Conservation (phyloP, 1,140 invertebrate species). For the Drosophila orena region DNA sequence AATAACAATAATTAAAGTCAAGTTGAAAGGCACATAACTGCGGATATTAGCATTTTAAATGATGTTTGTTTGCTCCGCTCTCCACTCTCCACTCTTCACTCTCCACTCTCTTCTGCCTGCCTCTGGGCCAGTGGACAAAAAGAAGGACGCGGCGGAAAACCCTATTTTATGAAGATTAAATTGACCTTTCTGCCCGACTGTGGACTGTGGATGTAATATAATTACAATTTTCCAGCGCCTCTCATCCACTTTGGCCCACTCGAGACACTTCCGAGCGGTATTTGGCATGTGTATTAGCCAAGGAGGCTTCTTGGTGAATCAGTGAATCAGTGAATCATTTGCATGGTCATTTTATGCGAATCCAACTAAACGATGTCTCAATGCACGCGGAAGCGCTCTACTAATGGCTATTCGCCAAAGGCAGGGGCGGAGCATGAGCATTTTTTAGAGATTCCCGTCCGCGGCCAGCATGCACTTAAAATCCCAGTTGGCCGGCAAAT, state of each 20-base stretch:
- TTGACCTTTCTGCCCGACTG: conserved; percentile 62
- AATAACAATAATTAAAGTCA: conserved; percentile 84
- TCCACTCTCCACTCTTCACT: neutral
- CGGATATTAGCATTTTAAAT: conserved; percentile 84
- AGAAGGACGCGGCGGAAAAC: conserved; percentile 5
- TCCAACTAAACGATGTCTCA: conserved; percentile 17
- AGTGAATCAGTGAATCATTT: conserved; percentile 18
- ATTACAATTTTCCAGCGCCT: neutral
- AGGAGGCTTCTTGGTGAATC: neutral
- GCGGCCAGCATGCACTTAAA: conserved; percentile 54
- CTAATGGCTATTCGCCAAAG: conserved; percentile 46
- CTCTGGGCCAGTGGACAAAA: neutral
- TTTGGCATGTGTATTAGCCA: neutral
- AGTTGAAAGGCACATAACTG: conserved; percentile 83
- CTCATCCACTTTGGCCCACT: neutral
- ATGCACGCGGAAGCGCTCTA: conserved; percentile 45
- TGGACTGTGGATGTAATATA: conserved; percentile 28
- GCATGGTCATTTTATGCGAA: neutral
- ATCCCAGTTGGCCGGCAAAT: conserved; percentile 47
- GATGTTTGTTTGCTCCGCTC: conserved; percentile 65
- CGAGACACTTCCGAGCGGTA: neutral
- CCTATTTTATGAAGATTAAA: conserved; percentile 79
- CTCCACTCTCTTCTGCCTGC: neutral
- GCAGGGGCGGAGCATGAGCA: conserved; percentile 28
- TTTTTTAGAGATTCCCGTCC: conserved; percentile 65